These are phyloP conservation scores for Agrochola lychnidis DNA, from an alignment of 2,888 invertebrate species.

Conservation along the genomic window DNA sequence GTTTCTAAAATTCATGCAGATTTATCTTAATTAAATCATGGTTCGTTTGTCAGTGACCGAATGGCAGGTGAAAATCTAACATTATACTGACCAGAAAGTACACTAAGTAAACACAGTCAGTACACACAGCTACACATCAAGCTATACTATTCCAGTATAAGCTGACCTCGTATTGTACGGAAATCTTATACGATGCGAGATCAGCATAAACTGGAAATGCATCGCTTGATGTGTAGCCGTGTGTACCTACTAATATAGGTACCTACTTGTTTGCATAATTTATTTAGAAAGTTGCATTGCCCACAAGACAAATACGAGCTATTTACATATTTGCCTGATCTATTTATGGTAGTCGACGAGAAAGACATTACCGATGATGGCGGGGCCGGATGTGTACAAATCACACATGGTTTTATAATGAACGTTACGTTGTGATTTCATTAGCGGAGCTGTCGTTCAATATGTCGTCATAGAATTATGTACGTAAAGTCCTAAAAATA, in stretches of 20 bases:
- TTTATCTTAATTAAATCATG: constrained; percentile 53
- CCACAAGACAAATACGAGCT: constrained; percentile 48
- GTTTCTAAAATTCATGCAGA: constrained; percentile 24
- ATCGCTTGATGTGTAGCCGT: no score
- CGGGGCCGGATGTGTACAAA: constrained; percentile 45
- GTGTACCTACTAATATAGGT: constrained; percentile 30
- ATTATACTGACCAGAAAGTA: constrained; percentile 41
- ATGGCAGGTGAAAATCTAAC: constrained; percentile 45
- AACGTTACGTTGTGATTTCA: constrained; percentile 47
- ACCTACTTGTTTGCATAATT: constrained; percentile 61
- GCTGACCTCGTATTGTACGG: no score
- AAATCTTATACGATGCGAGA: no score
- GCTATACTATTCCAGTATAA: no score
- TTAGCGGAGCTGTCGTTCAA: constrained; percentile 25
- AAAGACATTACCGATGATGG: constrained; percentile 56
- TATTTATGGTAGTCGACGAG: constrained; percentile 57
- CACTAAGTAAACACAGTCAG: constrained; percentile 40
- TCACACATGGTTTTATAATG: constrained; percentile 48
- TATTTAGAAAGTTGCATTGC: constrained; percentile 65
- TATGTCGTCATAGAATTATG: neutral
- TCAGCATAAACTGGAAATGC: no score
- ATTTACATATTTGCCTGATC: constrained; percentile 61
- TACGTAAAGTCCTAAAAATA: neutral
- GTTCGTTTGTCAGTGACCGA: constrained; percentile 30
- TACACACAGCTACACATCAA: no score